Evolutionary conservation across 1,140 invertebrate species (phyloP), one percentile per base, ranked within the genome.

Genomic region (Microplitis mediator): DNA sequence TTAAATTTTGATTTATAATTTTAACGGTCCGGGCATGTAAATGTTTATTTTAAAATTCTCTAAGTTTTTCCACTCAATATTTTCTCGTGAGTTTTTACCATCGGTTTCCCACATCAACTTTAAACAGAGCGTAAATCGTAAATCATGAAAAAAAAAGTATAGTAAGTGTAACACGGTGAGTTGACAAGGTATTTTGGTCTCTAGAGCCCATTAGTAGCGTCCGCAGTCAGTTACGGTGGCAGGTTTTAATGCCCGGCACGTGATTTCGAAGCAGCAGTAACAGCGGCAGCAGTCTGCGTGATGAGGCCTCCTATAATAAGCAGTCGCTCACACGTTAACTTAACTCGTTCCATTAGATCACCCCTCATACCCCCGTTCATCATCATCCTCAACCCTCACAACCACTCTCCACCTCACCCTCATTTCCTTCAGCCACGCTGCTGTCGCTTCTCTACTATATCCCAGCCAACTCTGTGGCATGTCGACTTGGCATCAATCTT

Each of bases 401-500:
- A 71, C 73, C 75, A 45, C 60, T 66, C 64, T 63, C 56, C 69
- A 13, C 65, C 66, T 73, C 32, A 69, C 71, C 39, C 9, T 35
- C 34, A 54, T 13, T 51, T 31, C 69, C 62, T 13, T 51, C 56
- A 51, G 56, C 35, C 45, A 39, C 34, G n/a, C 31, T 50, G 51
- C 60, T 54, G 31, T 54, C 39, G 63, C 50, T 70, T 60, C 69
- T 66, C 69, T 51, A 69, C 63, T 54, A 69, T 62, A 65, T 74
- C 60, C 63, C 73, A 71, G 73, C 77, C 70, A 84, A 83, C 63
- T 65, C 82, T 83, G 82, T 84, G 84, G 83, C 84, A 84, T 85
- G 84, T 84, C 82, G 84, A 80, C 81, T 80, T 81, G 78, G 77
- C 84, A 86, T 86, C 84, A 86, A 86, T 86, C 84, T 86, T 86